Evolutionary conservation across 2,888 invertebrate species (phyloP).

Genomic region (Drosophila paramelanica): DNA sequence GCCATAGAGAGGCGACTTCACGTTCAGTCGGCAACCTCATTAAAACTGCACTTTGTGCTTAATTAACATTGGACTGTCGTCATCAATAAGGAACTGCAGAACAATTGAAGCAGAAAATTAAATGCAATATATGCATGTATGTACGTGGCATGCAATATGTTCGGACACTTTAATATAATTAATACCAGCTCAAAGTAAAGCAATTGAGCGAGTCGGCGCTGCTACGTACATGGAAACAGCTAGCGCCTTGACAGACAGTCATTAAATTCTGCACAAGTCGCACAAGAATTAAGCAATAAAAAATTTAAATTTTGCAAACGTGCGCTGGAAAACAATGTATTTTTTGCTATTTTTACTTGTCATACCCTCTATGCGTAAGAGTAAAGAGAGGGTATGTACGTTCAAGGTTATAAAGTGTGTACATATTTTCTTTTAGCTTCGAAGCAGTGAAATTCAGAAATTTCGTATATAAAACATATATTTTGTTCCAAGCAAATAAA

Average conservation of each 20-base stretch:
- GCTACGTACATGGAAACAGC: background rate
- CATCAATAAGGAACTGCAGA: constrained; percentile 29
- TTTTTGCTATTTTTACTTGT: background rate
- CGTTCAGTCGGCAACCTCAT: constrained; percentile 9
- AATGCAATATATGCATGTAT: constrained; percentile 29
- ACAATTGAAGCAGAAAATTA: constrained; percentile 65
- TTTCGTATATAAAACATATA: too few relatives aligned
- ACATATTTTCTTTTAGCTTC: too few relatives aligned
- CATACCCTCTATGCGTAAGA: background rate
- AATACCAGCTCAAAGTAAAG: constrained; percentile 28
- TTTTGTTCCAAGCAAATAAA: too few relatives aligned
- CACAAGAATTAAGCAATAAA: constrained; percentile 32
- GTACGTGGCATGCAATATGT: constrained; percentile 15
- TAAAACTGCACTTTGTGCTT: constrained; percentile 41
- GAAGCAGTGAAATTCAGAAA: too few relatives aligned
- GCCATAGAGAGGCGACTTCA: constrained; percentile 1
- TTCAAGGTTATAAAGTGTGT: too few relatives aligned
- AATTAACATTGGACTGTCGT: constrained; percentile 31
- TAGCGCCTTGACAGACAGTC: background rate
- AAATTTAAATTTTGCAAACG: constrained; percentile 52
- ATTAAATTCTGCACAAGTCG: constrained; percentile 18
- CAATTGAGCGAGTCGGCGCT: background rate
- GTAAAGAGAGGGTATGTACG: background rate
- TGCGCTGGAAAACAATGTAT: constrained; percentile 5
- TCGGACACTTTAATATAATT: constrained; percentile 37